Percentiles rank a stretch among this genome's conserved stretches.
These are phyloP conservation scores for Phocides pigmalion DNA, from an alignment of 1,140 invertebrate genomes.

Conservation along the genomic window DNA sequence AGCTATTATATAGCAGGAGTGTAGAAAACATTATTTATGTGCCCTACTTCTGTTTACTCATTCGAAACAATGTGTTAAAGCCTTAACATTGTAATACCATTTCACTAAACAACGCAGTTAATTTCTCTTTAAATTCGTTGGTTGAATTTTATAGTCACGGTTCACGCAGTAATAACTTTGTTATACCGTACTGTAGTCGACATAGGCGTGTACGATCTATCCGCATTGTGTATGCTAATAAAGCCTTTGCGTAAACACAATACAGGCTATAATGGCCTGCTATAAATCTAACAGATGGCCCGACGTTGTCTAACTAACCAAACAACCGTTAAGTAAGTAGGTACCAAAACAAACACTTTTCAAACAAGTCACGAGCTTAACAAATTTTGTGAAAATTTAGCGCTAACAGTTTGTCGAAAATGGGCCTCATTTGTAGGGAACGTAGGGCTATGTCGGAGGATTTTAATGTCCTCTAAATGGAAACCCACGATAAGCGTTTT, in stretches of 20 bases:
- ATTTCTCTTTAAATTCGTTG: conserved; percentile 15
- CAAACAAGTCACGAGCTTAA: conserved; percentile 41
- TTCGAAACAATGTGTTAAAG: too few relatives aligned
- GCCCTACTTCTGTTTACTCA: too few relatives aligned
- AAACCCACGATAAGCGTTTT: too few relatives aligned
- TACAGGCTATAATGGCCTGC: conserved; percentile 28
- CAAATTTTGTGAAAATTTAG: conserved; percentile 45
- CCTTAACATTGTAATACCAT: neutral
- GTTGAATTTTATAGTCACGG: conserved; percentile 18
- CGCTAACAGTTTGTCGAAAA: conserved; percentile 39
- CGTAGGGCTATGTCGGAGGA: neutral
- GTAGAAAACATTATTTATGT: too few relatives aligned
- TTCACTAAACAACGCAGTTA: conserved; percentile 3
- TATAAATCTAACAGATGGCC: conserved; percentile 34
- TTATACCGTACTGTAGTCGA: conserved; percentile 23
- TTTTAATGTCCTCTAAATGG: neutral
- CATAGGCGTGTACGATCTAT: conserved; percentile 19
- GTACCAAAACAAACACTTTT: conserved; percentile 46
- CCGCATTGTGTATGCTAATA: conserved; percentile 31
- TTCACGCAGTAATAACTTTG: conserved; percentile 22
- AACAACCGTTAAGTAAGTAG: conserved; percentile 43
- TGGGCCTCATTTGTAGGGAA: conserved; percentile 15
- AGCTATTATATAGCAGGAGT: too few relatives aligned
- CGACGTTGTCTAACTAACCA: conserved; percentile 39
- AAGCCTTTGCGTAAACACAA: conserved; percentile 33